These are phyloP conservation scores for Poecilia gillii DNA, from an alignment of 2,797 vertebrate genomes.

Conservation along the genomic window DNA sequence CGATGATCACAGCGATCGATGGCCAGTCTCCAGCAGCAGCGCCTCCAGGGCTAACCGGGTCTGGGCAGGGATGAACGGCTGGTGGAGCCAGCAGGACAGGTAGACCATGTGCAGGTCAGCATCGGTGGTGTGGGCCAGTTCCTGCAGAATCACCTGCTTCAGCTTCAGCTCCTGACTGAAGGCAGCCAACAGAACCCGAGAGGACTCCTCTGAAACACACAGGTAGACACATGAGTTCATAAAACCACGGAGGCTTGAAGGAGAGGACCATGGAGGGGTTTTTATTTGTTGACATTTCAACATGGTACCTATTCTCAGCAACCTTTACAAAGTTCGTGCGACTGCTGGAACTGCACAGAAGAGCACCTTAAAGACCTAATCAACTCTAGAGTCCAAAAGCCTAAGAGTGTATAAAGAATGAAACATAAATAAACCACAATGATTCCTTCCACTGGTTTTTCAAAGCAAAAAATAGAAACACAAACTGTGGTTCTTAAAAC, in stretches of 20 bases:
- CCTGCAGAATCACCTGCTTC: constrained; percentile 82
- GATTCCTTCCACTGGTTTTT: not conserved
- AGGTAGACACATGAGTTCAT: not conserved
- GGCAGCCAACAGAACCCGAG: constrained; percentile 77
- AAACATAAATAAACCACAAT: not conserved
- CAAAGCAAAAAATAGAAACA: too few relatives aligned
- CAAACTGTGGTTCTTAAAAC: not conserved
- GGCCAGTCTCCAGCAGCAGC: constrained; percentile 93
- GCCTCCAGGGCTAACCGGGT: constrained; percentile 84
- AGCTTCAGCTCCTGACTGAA: constrained; percentile 87
- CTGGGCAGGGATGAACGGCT: constrained; percentile 85
- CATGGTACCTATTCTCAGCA: not conserved
- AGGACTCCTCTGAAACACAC: constrained; percentile 43
- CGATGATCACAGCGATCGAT: constrained; percentile 68
- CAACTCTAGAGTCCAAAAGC: not conserved
- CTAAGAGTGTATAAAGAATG: not conserved
- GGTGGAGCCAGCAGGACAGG: constrained; percentile 93
- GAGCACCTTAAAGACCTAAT: not conserved
- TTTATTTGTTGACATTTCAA: not conserved
- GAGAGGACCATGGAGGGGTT: too few relatives aligned
- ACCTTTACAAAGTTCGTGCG: not conserved
- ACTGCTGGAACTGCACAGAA: not conserved
- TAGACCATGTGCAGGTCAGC: constrained; percentile 86
- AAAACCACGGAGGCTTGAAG: not conserved
- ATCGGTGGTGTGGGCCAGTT: constrained; percentile 85